Evolutionary conservation across 2,797 vertebrate species (phyloP).

Genomic region (Rhinophrynus dorsalis): DNA sequence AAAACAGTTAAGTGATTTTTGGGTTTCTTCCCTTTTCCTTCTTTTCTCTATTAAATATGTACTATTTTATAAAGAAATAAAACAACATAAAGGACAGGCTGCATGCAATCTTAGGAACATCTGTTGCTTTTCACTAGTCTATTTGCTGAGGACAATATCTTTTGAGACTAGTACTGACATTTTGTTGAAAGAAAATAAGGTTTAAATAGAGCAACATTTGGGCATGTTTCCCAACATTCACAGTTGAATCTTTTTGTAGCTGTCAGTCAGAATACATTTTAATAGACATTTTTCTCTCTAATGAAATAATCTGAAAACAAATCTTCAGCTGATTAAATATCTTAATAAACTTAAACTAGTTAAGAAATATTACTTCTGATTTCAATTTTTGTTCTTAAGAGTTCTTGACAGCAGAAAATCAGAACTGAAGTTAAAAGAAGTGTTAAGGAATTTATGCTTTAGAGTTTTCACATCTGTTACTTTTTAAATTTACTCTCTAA

Average conservation of each 20-base stretch:
- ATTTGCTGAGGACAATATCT: conserved; percentile 68
- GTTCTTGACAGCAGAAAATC: too few species aligned
- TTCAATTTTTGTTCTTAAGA: conserved; percentile 58
- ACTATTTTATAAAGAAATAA: conserved; percentile 59
- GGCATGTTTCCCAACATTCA: conserved; percentile 62
- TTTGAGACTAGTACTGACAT: conserved; percentile 60
- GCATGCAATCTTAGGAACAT: conserved; percentile 68
- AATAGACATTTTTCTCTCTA: conserved; percentile 43
- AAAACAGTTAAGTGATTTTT: conserved; percentile 70
- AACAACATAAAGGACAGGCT: conserved; percentile 63
- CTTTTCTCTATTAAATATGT: conserved; percentile 50
- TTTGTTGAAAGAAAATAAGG: conserved; percentile 57
- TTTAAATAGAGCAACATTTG: conserved; percentile 51
- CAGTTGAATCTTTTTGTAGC: conserved; percentile 54
- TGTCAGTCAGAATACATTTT: conserved; percentile 53
- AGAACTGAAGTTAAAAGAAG: too few species aligned
- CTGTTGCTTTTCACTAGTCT: conserved; percentile 75
- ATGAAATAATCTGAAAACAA: conserved; percentile 59
- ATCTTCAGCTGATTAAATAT: conserved; percentile 60
- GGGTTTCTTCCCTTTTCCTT: conserved; percentile 43
- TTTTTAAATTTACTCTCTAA: conserved; percentile 52
- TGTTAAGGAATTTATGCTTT: conserved; percentile 56
- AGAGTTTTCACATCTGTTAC: conserved; percentile 58
- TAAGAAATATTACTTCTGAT: conserved; percentile 50
- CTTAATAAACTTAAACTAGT: conserved; percentile 55